These are phyloP conservation scores for Oscheius onirici DNA, from an alignment of 2,888 invertebrate species.

Conservation along the genomic window DNA sequence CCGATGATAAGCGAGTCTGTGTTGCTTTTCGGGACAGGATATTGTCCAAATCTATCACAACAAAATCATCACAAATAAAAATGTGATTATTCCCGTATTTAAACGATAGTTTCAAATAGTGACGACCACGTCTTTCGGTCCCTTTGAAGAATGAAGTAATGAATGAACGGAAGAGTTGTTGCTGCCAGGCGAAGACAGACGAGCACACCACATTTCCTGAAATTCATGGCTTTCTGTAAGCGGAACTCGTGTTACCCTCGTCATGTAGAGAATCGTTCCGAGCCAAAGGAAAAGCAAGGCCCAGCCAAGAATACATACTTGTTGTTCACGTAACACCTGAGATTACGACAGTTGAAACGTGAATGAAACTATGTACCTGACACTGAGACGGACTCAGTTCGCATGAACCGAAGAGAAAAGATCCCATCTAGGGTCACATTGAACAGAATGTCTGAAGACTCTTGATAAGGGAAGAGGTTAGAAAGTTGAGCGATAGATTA, in stretches of 20 bases:
- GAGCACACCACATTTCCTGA: constrained; percentile 31
- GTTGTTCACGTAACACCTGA: constrained; percentile 38
- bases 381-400: constrained; percentile 21
- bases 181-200: background rate
- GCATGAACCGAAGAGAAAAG: constrained; percentile 23
- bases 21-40: too few species aligned
- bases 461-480: background rate
- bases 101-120: background rate
- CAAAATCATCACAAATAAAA: too few species aligned
- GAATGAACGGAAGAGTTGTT: background rate
- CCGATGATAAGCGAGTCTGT: too few species aligned
- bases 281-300: constrained; percentile 47
- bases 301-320: constrained; percentile 50
- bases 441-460: background rate
- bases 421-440: background rate
- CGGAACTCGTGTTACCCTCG: constrained; percentile 29
- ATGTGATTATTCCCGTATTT: too few species aligned
- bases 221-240: background rate
- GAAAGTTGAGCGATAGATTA: background rate
- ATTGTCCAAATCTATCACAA: too few species aligned
- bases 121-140: constrained; percentile 3
- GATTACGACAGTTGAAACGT: background rate
- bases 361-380: constrained; percentile 11
- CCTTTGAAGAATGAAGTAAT: background rate
- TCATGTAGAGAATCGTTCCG: constrained; percentile 50